These are phyloP conservation scores for Turdus rufiventris DNA, from an alignment of 2,113 vertebrate genomes.

Conservation along the genomic window DNA sequence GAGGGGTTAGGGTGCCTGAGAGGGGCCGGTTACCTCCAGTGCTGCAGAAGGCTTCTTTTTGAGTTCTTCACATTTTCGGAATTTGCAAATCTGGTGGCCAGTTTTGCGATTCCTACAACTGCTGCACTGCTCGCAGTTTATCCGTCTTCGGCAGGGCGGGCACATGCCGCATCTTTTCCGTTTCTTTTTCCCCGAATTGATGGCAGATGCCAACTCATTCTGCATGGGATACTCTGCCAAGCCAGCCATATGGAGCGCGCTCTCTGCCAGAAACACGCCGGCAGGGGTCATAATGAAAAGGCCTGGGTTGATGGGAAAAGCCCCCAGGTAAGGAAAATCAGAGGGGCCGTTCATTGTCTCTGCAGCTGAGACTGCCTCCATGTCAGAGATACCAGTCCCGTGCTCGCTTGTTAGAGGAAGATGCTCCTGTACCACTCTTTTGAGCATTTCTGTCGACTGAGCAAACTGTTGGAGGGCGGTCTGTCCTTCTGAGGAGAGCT, in stretches of 20 bases:
- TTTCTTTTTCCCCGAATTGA: slow-evolving; percentile 98
- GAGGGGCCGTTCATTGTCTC: slow-evolving; percentile 90
- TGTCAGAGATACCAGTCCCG: slow-evolving; percentile 84
- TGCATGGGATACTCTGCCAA: slow-evolving; percentile 96
- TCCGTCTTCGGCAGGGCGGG: slow-evolving; percentile 93
- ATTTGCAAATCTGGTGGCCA: slow-evolving; percentile 99
- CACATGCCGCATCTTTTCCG: slow-evolving; percentile 98
- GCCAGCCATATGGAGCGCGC: slow-evolving; percentile 96
- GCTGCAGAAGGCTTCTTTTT: slow-evolving; percentile 99
- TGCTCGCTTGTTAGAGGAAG: slow-evolving; percentile 89
- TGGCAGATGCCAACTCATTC: slow-evolving; percentile 96
- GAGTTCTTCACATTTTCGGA: slow-evolving; percentile 99
- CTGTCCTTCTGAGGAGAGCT: slow-evolving; percentile 93
- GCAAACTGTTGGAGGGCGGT: slow-evolving; percentile 96
- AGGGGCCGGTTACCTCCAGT: slow-evolving; percentile 90
- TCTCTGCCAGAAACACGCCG: slow-evolving; percentile 97
- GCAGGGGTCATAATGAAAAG: slow-evolving; percentile 99
- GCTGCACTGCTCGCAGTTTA: slow-evolving; percentile 99
- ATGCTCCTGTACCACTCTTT: slow-evolving; percentile 96
- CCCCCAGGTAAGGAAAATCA: slow-evolving; percentile 96
- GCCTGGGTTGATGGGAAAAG: slow-evolving; percentile 97
- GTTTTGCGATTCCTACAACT: slow-evolving; percentile 99
- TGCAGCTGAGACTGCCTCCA: slow-evolving; percentile 90
- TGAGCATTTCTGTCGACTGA: slow-evolving; percentile 93
- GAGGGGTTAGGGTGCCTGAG: slow-evolving; percentile 69